Conservation (phyloP, 2,797 vertebrate species). For the Brotula barbata region DNA sequence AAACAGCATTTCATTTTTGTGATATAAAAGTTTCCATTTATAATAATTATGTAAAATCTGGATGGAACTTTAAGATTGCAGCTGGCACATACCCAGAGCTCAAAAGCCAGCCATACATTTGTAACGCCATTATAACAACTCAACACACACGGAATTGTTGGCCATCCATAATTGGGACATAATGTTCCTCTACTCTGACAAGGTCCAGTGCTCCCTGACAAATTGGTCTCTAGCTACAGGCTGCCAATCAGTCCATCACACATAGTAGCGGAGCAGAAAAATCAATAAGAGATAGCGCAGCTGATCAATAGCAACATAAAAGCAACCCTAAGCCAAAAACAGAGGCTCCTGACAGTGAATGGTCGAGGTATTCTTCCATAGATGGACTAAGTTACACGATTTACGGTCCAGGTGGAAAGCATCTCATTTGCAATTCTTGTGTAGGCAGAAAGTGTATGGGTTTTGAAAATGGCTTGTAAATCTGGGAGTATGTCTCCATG, state of each 20-base stretch:
- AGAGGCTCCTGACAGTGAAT: constrained; percentile 19
- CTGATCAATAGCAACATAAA: constrained; percentile 65
- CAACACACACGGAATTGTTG: constrained; percentile 35
- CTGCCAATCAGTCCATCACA: constrained; percentile 78
- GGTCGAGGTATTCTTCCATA: constrained; percentile 49
- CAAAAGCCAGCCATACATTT: constrained; percentile 31
- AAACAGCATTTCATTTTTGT: too few species aligned
- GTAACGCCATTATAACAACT: constrained; percentile 13
- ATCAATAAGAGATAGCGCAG: constrained; percentile 56
- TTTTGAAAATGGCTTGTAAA: constrained; percentile 1
- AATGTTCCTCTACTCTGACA: constrained; percentile 64
- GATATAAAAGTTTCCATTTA: too few species aligned
- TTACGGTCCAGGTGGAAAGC: constrained; percentile 9
- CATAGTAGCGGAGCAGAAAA: constrained; percentile 44
- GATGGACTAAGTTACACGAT: neutral
- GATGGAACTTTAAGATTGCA: too few species aligned
- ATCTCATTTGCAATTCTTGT: constrained; percentile 3
- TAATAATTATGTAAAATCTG: too few species aligned
- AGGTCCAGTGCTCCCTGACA: constrained; percentile 67
- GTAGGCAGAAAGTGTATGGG: neutral
- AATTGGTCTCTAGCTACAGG: constrained; percentile 66
- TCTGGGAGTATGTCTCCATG: constrained; percentile 6
- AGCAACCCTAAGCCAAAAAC: constrained; percentile 39
- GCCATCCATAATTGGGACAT: constrained; percentile 62
- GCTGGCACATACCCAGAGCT: constrained; percentile 11